phyloP scores from a whole-genome alignment of 2,113 vertebrate genomes.

The Gymnorhina tibicen region DNA sequence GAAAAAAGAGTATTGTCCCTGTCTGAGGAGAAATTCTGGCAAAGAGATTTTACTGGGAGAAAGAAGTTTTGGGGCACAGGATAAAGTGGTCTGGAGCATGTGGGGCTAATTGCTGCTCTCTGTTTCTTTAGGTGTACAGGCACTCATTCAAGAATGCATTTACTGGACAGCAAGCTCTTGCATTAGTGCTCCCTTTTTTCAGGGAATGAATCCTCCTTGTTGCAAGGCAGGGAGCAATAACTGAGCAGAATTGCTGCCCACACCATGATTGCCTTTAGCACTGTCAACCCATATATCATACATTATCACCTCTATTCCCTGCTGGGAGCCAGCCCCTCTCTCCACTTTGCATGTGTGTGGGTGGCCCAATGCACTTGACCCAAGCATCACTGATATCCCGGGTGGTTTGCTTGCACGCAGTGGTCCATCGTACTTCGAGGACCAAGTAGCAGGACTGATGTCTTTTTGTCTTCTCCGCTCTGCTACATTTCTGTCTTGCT shows the following conservation, averaged over 20 bases:
- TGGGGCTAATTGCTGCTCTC: neutral
- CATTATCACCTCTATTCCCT: neutral
- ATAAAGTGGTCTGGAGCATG: neutral
- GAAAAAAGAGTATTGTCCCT: neutral
- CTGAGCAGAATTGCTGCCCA: neutral
- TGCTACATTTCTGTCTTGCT: neutral
- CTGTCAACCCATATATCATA: neutral
- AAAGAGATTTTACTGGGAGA: neutral
- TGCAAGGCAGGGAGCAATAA: neutral
- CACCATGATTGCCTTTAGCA: neutral
- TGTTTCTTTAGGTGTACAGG: neutral
- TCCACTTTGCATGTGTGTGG: neutral
- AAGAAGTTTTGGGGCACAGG: neutral
- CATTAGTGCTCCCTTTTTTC: neutral
- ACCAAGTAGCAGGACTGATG: neutral
- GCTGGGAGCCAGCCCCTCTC: neutral
- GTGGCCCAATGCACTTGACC: neutral
- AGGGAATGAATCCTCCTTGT: neutral
- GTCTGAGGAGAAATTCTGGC: neutral
- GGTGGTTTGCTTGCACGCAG: neutral
- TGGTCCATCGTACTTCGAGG: neutral
- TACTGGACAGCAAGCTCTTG: neutral
- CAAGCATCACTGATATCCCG: neutral
- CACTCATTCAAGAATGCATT: neutral
- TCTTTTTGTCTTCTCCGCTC: neutral